Evolutionary conservation across 2,797 vertebrate species (phyloP), one percentile per base, ranked within the genome.

Genomic region (Cuculus canorus): DNA sequence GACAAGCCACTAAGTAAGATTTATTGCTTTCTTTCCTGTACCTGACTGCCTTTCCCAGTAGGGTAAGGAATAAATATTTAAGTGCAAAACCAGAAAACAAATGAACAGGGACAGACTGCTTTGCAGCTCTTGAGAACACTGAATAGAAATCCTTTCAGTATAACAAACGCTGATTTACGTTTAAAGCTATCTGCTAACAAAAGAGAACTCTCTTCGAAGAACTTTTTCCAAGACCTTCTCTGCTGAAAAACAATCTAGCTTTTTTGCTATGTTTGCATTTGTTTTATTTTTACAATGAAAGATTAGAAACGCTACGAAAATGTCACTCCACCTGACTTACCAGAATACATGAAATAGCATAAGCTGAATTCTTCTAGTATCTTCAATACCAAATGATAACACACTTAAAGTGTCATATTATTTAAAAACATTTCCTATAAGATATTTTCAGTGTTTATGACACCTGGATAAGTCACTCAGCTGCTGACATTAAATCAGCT

Each of bases 1-100:
- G 97, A 97, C 96, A 97, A 79, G 90, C 27, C 69, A 84, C 78
- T 97, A 97, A 97, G 95, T 60, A 96, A 97, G 96, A 97, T 95
- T 91, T 91, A 97, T 96, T 92, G 82, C 82, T 97, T 96, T 92
- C 70, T 94, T 95, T 96, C 94, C 77, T 89, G 73, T 92, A 90
- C 83, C 83, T 76, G 94, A 96, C 94, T 93, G 72, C 50, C 89
- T 88, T 92, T 97, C 97, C 95, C 96, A 80, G 60, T 85, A 95
- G 95, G 82, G 88, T 86, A 91, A 79, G 61, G 73, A 61, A 94
- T 84, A 89, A 96, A 92, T 96, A 95, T 96, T 96, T 91, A 91
- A 84, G 84, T 56, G 68, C 71, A 92, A 96, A 90, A 95, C 76
- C 68, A 90, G 85, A 87, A 93, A 97, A 91, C 6, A 96, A 97